Evolutionary conservation across 2,797 vertebrate genomes (phyloP), one percentile per base, ranked within the genome.

Genomic region (Apodemus agrarius): DNA sequence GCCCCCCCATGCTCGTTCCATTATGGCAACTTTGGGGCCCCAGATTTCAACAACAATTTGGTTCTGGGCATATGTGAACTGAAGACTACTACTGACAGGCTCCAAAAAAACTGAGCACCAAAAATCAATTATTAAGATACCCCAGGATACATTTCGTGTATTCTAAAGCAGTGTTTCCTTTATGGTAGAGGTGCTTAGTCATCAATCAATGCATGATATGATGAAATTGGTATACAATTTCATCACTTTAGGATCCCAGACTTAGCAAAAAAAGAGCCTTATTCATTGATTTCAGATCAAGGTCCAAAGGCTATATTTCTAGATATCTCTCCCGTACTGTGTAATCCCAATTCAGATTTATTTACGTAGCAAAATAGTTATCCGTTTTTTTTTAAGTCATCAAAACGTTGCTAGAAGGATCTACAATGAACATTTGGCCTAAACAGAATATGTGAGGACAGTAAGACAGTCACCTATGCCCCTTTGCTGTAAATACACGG

Each of bases 341-440:
- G 7, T 40, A 92, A 89, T 89, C 80, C 10, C 24, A 65, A 74
- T n/a, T 79, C 9, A 67, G 7, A 43, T 83, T 65, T 29, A 87
- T 74, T 96, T 93, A 85, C 61, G 46, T 80, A 89, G 61, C 11
- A 72, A 82, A 96, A 83, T 93, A 10, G 82, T 3, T 63, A 31
- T 90, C n/a, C 37, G 7, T 37, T 88, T n/a, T n/a, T n/a, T 88
- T 87, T 78, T 34, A 96, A 87, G 88, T n/a, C 37, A 29, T 95
- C 10, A 52, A 88, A 82, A 93, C 81, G 40, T 54, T n/a, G 16
- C 54, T 3, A 34, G 46, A 89, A 92, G 78, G 43, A n/a, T 75
- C 34, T 69, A 49, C 74, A 82, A 43, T 46, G 81, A 92, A 72
- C 26, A 67, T 76, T 92, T 69, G 94, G 17, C 1, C 1, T 87